Conservation (phyloP, 2,113 vertebrate species). For the Psittacus erithacus region DNA sequence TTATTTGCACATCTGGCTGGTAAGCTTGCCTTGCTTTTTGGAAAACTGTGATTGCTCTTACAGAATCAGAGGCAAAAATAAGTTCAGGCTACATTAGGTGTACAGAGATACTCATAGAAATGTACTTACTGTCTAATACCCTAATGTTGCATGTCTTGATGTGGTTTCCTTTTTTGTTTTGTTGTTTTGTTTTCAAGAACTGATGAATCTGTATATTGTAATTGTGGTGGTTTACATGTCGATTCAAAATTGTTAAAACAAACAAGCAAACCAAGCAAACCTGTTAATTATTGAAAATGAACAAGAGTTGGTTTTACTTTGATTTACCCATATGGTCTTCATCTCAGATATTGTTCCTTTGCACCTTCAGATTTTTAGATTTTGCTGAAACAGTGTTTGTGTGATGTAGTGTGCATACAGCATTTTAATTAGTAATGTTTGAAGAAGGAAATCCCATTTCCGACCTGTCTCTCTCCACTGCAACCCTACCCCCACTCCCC, state of each 20-base stretch:
- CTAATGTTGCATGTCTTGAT: conserved; percentile 91
- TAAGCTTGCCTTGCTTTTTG: conserved; percentile 65
- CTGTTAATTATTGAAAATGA: conserved; percentile 70
- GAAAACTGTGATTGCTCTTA: conserved; percentile 38
- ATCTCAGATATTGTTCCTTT: conserved; percentile 59
- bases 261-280: conserved; percentile 48
- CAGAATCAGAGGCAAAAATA: conserved; percentile 57
- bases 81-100: conserved; percentile 67
- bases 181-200: conserved; percentile 86
- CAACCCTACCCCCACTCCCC: neutral
- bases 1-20: conserved; percentile 58
- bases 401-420: conserved; percentile 13
- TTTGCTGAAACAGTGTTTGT: conserved; percentile 56
- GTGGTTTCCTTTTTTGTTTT: conserved; percentile 83
- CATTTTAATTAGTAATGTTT: conserved; percentile 55
- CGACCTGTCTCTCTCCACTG: conserved; percentile 9
- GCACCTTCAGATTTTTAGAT: conserved; percentile 36
- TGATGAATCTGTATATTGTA: conserved; percentile 92
- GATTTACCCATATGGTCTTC: conserved; percentile 46
- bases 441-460: conserved; percentile 56
- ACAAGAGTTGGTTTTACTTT: conserved; percentile 69
- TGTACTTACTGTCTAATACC: conserved; percentile 88
- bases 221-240: conserved; percentile 92
- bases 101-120: conserved; percentile 65
- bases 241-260: conserved; percentile 83